Base-by-base conservation (phyloP, 2,797 vertebrate genomes). In the Podarcis siculus region DNA sequence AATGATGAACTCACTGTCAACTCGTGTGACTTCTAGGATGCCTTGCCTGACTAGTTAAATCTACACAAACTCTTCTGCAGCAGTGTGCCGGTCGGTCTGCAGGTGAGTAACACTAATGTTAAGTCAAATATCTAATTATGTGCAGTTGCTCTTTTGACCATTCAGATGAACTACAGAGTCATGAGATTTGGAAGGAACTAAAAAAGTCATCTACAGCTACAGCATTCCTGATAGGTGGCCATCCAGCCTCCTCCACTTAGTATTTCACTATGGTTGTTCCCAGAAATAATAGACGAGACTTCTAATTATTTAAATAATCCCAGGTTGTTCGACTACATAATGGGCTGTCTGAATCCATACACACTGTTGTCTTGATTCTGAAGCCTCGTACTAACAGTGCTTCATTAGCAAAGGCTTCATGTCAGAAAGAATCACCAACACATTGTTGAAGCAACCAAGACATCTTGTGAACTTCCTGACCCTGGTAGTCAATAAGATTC, bases 401-500 rank as follows among this genome's bases (percentile, higher is more conserved):
- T 94, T 94, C 94, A 91, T 95, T 93, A 93, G 80, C 83, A 13
- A 79, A 8, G 37, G 77, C 91, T 89, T 94, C 86, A 23, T 55
- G 91, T 89, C 94, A 94, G 90, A 89, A 94, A 88, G 82, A 88
- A 93, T 91, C 87, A 91, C 49, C 89, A 87, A 82, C 0, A 79
- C 79, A 88, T 25, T 90, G 89, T 90, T 95, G 93, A 94, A 88
- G 87, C 83, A 89, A 84, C 85, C 73, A 89, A 72, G 1, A 0
- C 75, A 86, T 93, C 87, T 85, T 89, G 87, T 89, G 91, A 94
- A 89, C 91, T 85, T 85, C 72, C 37, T 94, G 92, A 94, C 93
- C 94, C 84, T 15, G 64, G 86, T 89, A 93, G 90, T 89, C 92
- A 92, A 93, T 86, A 92, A 87, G 89, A 92, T 93, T 95, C 90